Percentiles rank a stretch among this genome's conserved stretches.
phyloP scores from a whole-genome alignment of 1,140 invertebrate genomes.

The Pinna nobilis region DNA sequence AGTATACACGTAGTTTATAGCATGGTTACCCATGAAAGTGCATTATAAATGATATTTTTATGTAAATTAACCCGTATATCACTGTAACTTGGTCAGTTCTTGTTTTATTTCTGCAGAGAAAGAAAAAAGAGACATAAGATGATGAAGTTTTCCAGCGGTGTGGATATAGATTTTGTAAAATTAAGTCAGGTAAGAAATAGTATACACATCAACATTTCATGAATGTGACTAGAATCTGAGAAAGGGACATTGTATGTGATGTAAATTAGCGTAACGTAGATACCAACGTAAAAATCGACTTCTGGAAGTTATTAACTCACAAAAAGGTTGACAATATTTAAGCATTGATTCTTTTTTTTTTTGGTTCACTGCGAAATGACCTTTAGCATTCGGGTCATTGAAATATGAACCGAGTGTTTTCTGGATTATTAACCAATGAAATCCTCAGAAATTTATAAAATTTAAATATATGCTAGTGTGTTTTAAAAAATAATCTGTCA shows the following conservation, averaged over 20 bases:
- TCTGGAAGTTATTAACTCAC: no score
- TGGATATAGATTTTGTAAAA: slow-evolving; percentile 93
- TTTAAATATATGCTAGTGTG: no score
- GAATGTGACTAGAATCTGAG: background rate
- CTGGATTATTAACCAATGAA: no score
- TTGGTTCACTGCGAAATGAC: no score
- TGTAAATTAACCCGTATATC: no score
- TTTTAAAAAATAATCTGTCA: no score
- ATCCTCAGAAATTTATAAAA: no score
- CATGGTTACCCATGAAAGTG: background rate
- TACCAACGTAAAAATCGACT: background rate
- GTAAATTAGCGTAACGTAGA: background rate
- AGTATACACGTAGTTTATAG: background rate
- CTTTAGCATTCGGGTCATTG: no score
- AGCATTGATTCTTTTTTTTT: no score
- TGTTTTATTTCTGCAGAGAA: slow-evolving; percentile 72
- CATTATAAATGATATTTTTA: background rate
- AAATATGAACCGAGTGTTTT: no score
- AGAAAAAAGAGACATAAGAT: slow-evolving; percentile 91
- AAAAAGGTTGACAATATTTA: no score
- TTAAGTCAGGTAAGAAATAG: slow-evolving; percentile 81
- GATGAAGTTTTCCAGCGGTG: slow-evolving; percentile 92
- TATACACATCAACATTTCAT: background rate
- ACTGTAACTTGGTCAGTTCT: background rate
- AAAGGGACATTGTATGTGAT: background rate